phyloP scores from a whole-genome alignment of 2,797 vertebrate species.

The Pangasius djambal region DNA sequence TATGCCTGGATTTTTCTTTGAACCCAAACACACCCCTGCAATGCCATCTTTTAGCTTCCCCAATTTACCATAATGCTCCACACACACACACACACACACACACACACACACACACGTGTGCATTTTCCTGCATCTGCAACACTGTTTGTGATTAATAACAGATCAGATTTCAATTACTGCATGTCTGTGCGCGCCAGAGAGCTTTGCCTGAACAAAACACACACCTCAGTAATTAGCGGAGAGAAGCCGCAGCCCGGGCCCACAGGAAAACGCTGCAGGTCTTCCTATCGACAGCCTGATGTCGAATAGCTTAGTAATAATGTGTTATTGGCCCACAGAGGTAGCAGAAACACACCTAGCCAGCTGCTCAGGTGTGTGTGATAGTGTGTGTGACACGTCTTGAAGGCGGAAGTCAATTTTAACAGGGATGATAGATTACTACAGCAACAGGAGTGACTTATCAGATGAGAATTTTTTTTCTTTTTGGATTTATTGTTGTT shows the following conservation, averaged over 20 bases:
- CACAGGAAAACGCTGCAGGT: conserved; percentile 22
- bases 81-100: not conserved
- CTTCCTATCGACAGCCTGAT: not conserved
- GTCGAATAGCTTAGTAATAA: conserved; percentile 1
- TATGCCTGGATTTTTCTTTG: not conserved
- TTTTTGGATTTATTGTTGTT: not conserved
- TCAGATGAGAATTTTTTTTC: not conserved
- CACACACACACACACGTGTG: not conserved
- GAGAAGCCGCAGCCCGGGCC: not conserved
- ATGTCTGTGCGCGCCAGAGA: conserved; percentile 2
- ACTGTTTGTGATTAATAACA: conserved; percentile 40
- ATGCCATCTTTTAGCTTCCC: not conserved
- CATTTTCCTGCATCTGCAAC: not conserved
- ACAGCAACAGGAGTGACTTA: not conserved
- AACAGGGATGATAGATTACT: not conserved
- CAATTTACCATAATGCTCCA: not conserved
- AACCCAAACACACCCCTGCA: not conserved
- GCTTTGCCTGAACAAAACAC: conserved; percentile 18
- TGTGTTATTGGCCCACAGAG: not conserved
- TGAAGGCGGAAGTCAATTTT: not conserved
- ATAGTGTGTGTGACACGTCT: not conserved
- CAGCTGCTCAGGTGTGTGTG: not conserved
- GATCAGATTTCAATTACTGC: conserved; percentile 41
- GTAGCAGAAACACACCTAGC: not conserved
- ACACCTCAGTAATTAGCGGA: conserved; percentile 27